Base-by-base conservation (phyloP, 37 sponge, comb jelly and placozoan genomes). In the Ianthella basta region DNA sequence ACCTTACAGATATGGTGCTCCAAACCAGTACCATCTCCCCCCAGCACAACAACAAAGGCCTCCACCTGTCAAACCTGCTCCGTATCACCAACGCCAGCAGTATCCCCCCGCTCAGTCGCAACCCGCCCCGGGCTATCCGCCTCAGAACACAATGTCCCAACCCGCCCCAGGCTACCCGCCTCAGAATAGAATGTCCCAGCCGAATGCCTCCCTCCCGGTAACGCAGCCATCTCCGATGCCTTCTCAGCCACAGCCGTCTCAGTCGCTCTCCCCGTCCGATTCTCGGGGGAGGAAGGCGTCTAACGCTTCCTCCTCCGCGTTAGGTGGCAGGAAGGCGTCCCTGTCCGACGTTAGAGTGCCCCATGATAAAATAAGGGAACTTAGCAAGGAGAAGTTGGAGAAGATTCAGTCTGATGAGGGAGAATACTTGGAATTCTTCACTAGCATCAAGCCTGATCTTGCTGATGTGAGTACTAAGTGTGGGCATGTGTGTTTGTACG, bases 151-250 rank as follows among this genome's bases (percentile, higher is more conserved):
- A 16, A 6, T 29, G 29, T 12, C 18, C 33, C 70, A 24, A 16
- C 70, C 70, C 70, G 34, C 29, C 10, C 70, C 70, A 16, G 34
- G 70, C 34, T 61, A 61, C 34, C 34, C 10, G 4, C 70, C 70
- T 29, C 70, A 69, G 33, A n/a, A n/a, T 69, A 30, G 70, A 4
- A 69, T 69, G 70, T 33, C 70, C 34, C 70, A 69, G 1, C 34
- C 70, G 29, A 10, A 44, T 8, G 50, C 50, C 8, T 44, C 50
- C 50, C 70, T 29, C 18, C 63, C 63, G 25, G 25, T 12, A 61
- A 5, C 63, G 2, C 27, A 32, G 35, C 70, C 70, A 69, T 13
- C 35, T 34, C 70, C 70, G 2, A 13, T 33, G 33, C 1, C 29
- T 30, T 5, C 27, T 69, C 70, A 15, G 10, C 35, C 70, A 1